These are phyloP conservation scores for Palloptera scutellata DNA, from an alignment of 2,888 invertebrate species.

Conservation along the genomic window DNA sequence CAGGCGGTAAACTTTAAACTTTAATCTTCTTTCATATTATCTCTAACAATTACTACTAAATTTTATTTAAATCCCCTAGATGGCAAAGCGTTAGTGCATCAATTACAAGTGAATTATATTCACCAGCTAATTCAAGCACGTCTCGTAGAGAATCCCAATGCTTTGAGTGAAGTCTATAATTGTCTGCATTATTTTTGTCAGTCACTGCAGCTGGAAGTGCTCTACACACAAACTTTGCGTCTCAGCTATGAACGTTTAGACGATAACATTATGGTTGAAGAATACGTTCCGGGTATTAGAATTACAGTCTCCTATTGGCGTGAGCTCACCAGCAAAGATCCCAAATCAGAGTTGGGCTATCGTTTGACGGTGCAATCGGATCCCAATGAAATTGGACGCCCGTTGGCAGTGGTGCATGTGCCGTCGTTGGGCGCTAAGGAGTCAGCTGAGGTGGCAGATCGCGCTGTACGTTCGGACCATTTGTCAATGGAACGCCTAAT, in stretches of 20 bases:
- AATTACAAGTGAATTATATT: conserved; percentile 90
- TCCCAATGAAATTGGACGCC: conserved; percentile 78
- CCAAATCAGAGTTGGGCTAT: conserved; percentile 87
- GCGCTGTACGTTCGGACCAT: conserved; percentile 86
- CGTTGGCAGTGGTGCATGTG: conserved; percentile 75
- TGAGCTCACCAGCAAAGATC: conserved; percentile 67
- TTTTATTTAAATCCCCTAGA: conserved; percentile 65
- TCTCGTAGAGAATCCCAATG: conserved; percentile 74
- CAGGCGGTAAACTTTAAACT: conserved; percentile 74
- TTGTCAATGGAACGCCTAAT: conserved; percentile 94
- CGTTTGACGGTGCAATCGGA: conserved; percentile 90
- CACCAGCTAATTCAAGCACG: conserved; percentile 93
- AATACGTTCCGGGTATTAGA: conserved; percentile 88
- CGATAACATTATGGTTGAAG: conserved; percentile 88
- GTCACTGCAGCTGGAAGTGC: conserved; percentile 89
- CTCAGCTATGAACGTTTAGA: conserved; percentile 88
- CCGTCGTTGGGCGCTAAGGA: conserved; percentile 66
- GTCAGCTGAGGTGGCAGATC: conserved; percentile 73
- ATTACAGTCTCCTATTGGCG: conserved; percentile 96
- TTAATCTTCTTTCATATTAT: not conserved
- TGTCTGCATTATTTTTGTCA: conserved; percentile 93
- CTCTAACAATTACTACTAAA: not conserved
- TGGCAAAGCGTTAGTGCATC: conserved; percentile 95
- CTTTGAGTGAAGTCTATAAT: conserved; percentile 83
- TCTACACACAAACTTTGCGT: conserved; percentile 88